phyloP scores from a whole-genome alignment of 1,140 invertebrate species.

The Solenopsis invicta region DNA sequence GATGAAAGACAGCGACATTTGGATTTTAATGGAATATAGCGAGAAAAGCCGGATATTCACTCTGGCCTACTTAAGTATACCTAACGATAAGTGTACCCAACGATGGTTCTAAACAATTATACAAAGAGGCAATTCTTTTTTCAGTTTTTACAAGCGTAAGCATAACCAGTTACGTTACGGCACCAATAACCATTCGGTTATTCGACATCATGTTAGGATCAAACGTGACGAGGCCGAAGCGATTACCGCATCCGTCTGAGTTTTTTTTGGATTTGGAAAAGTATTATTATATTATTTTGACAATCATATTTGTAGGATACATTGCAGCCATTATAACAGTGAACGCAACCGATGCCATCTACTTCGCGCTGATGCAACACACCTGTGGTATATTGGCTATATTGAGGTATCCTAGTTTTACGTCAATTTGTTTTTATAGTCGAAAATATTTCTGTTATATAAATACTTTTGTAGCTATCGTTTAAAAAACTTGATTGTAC shows the following conservation, averaged over 20 bases:
- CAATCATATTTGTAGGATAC: conserved; percentile 61
- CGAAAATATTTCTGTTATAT: neutral
- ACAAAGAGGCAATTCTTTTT: neutral
- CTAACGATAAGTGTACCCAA: conserved; percentile 13
- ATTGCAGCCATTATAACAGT: neutral
- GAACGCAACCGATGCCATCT: neutral
- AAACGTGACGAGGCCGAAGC: conserved; percentile 31
- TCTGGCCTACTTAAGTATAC: neutral
- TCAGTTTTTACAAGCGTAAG: neutral
- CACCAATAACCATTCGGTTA: neutral
- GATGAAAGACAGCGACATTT: neutral
- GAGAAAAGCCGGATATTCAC: conserved; percentile 29
- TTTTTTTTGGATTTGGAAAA: conserved; percentile 67
- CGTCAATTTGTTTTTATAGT: neutral
- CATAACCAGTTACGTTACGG: neutral
- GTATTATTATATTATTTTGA: conserved; percentile 60
- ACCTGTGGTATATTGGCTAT: conserved; percentile 30
- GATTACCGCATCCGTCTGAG: conserved; percentile 25
- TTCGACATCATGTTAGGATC: neutral
- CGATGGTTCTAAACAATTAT: neutral
- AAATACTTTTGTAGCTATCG: neutral
- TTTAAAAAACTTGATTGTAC: neutral
- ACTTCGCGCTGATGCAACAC: conserved; percentile 33
- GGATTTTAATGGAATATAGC: conserved; percentile 17
- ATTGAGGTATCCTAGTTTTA: neutral